Evolutionary conservation across 2,888 invertebrate species (phyloP).

Genomic region (Phengaris arion): DNA sequence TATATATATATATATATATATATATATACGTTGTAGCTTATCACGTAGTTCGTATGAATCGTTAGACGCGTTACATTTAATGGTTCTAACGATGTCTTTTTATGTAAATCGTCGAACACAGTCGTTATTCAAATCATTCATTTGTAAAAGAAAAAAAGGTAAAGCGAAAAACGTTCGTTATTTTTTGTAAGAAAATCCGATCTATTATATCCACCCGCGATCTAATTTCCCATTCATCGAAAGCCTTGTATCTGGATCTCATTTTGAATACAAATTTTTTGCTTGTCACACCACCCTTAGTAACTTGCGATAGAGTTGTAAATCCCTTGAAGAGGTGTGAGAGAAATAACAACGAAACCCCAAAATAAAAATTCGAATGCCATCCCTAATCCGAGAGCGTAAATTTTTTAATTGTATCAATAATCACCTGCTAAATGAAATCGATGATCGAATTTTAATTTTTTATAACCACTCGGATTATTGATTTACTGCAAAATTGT

Average conservation of each 20-base stretch:
- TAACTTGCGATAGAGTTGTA: slow-evolving; percentile 32
- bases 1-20: no score
- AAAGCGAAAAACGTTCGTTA: slow-evolving; percentile 38
- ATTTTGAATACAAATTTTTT: slow-evolving; percentile 43
- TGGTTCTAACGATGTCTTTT: slow-evolving; percentile 30
- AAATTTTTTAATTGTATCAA: slow-evolving; percentile 24
- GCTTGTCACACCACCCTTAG: slow-evolving; percentile 39
- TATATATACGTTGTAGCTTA: not conserved
- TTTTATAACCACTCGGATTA: not conserved
- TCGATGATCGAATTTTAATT: not conserved
- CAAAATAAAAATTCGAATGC: slow-evolving; percentile 32
- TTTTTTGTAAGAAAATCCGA: slow-evolving; percentile 52
- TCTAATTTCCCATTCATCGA: slow-evolving; percentile 69
- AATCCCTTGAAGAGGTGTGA: slow-evolving; percentile 36
- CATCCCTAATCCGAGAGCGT: slow-evolving; percentile 28
- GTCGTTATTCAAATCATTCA: slow-evolving; percentile 36
- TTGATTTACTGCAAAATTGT: no score
- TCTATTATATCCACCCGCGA: slow-evolving; percentile 59
- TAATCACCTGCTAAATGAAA: not conserved
- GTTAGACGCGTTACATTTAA: not conserved
- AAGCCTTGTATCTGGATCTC: slow-evolving; percentile 52
- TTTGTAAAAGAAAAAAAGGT: slow-evolving; percentile 37
- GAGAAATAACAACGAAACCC: slow-evolving; percentile 43
- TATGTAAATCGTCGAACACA: slow-evolving; percentile 32
- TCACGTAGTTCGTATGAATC: not conserved